Evolutionary conservation across 2,113 vertebrate genomes (phyloP), one percentile per base, ranked within the genome.

Genomic region (Ptilonorhynchus violaceus): DNA sequence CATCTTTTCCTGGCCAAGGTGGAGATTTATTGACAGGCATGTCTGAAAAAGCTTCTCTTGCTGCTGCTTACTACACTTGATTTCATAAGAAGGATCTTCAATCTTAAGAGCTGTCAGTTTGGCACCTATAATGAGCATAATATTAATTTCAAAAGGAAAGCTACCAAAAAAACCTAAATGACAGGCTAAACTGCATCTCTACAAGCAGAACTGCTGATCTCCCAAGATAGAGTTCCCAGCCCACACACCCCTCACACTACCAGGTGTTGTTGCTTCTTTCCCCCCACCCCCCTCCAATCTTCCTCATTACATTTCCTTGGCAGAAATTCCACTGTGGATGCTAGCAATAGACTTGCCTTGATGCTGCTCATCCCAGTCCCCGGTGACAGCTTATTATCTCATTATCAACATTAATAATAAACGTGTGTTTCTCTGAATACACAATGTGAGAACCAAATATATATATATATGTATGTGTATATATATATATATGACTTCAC

Each of bases 331-430:
- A 33, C 88, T 81, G 85, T 91, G 93, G 92, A 85, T 94, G 44
- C 83, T 93, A 52, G 93, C 88, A 86, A 75, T n/a, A 89, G 73
- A 37, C 53, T 87, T 97, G 79, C 64, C 95, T 68, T 89, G 83
- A 84, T 92, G 83, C 60, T 89, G 64, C 83, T 96, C 56, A 49
- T 95, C 90, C 81, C 72, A 72, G 64, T 92, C 85, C 66, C 91
- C 7, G 1, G 76, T 92, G 96, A 89, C 88, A 96, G 58, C 76
- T 96, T 93, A 96, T 96, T 96, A 96, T 92, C 93, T 96, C 83
- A 93, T 96, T 96, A 96, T 94, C 76, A 77, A 60, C 86, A 85
- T 92, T 95, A 96, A 93, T 94, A 96, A 96, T 79, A 87, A 96
- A 86, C 1, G 0, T 82, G 86, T 77, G 73, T 94, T 94, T 67